These are phyloP conservation scores for Hemicentrotus pulcherrimus DNA, from an alignment of 35 echinoderm and acorn worm species.

Conservation along the genomic window DNA sequence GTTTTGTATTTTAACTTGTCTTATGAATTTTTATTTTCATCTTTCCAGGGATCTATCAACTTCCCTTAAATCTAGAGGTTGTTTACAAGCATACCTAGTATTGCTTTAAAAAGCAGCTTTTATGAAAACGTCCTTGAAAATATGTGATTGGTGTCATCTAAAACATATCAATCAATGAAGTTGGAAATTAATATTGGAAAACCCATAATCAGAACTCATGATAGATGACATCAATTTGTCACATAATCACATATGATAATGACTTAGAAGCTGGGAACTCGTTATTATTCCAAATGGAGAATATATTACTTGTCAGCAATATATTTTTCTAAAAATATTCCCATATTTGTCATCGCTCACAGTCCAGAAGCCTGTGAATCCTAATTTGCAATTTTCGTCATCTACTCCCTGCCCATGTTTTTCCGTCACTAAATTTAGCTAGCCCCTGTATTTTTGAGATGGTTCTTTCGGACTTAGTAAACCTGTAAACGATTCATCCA, in stretches of 20 bases:
- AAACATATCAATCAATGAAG: neutral
- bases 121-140: neutral
- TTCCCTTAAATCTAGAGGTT: too few relatives aligned
- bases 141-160: neutral
- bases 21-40: too few relatives aligned
- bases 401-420: neutral
- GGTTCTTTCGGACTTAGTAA: neutral
- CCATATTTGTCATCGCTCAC: neutral
- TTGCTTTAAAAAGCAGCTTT: neutral
- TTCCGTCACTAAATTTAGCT: neutral
- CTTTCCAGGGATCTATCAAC: too few relatives aligned
- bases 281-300: neutral
- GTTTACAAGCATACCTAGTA: too few relatives aligned
- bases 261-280: neutral
- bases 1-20: too few relatives aligned
- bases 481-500: neutral
- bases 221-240: neutral
- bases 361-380: neutral
- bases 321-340: neutral
- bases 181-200: constrained; percentile 4
- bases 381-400: neutral
- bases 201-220: constrained; percentile 3
- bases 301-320: neutral
- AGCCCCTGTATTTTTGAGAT: neutral
- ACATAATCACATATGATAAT: constrained; percentile 16